Conservation (phyloP, 2,888 invertebrate species). For the Cheilosia impressa region DNA sequence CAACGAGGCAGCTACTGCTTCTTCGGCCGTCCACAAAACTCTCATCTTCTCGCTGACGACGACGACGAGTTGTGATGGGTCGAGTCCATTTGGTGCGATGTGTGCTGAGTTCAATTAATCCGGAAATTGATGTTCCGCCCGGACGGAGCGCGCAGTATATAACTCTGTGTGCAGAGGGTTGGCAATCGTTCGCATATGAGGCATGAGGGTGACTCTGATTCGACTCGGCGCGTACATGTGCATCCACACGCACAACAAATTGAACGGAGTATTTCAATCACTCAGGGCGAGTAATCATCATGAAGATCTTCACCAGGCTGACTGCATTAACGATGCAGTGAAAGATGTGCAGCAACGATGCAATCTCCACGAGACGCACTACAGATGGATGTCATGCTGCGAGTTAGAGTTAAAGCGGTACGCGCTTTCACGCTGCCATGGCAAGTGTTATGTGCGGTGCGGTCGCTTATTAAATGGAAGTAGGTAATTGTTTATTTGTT, state of each 20-base stretch:
- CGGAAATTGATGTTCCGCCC: constrained; percentile 72
- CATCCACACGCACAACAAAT: constrained; percentile 49
- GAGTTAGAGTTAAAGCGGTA: constrained; percentile 33
- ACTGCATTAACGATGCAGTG: constrained; percentile 68
- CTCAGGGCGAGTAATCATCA: constrained; percentile 69
- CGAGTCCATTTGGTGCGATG: constrained; percentile 73
- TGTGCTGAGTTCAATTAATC: constrained; percentile 74
- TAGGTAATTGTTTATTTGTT: constrained; percentile 69
- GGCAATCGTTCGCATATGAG: background rate
- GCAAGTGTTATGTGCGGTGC: constrained; percentile 46
- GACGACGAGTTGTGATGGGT: constrained; percentile 46
- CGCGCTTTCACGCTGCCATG: constrained; percentile 25
- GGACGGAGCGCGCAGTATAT: background rate
- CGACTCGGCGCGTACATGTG: constrained; percentile 17
- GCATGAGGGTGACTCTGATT: constrained; percentile 28
- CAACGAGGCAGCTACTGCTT: constrained; percentile 24
- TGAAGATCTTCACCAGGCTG: constrained; percentile 72
- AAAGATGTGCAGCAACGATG: constrained; percentile 59
- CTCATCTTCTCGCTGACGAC: constrained; percentile 19
- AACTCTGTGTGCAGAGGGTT: constrained; percentile 6
- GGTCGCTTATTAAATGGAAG: constrained; percentile 49
- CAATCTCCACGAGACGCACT: constrained; percentile 13
- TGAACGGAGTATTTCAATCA: constrained; percentile 72
- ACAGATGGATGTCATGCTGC: constrained; percentile 47
- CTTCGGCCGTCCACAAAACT: constrained; percentile 22